phyloP scores from a whole-genome alignment of 2,888 invertebrate genomes.

The Brachyptera putata region DNA sequence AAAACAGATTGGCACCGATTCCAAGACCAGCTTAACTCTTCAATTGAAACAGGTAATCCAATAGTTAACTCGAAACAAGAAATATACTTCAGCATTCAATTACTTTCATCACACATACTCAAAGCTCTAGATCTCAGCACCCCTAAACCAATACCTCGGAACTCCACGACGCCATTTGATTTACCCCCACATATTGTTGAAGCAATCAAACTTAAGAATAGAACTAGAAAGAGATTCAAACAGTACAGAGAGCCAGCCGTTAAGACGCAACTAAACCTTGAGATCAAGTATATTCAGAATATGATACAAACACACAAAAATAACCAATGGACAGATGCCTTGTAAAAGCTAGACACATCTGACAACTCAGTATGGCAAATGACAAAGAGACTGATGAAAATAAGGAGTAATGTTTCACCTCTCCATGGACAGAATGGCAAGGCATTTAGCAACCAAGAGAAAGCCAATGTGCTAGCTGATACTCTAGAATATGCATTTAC shows the following conservation, averaged over 20 bases:
- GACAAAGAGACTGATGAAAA: neutral
- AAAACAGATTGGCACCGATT: neutral
- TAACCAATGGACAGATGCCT: too few relatives aligned
- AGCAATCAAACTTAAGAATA: neutral
- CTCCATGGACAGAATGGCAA: neutral
- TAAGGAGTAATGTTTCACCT: neutral
- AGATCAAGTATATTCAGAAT: neutral
- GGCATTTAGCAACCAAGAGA: neutral
- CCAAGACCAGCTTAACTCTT: neutral
- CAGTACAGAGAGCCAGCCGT: neutral
- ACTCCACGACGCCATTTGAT: neutral
- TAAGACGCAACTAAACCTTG: neutral
- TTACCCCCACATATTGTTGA: neutral
- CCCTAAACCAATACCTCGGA: too few relatives aligned
- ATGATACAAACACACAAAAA: too few relatives aligned
- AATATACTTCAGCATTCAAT: neutral
- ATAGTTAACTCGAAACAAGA: neutral
- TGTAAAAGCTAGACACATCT: neutral
- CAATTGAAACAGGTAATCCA: neutral
- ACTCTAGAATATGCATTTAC: neutral
- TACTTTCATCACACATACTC: too few relatives aligned
- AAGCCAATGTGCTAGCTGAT: constrained; percentile 2
- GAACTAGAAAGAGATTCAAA: neutral
- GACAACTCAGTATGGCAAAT: neutral
- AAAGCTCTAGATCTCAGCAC: too few relatives aligned